These are phyloP conservation scores for Anneissia japonica DNA, from an alignment of 35 echinoderm and acorn worm species.

Conservation along the genomic window DNA sequence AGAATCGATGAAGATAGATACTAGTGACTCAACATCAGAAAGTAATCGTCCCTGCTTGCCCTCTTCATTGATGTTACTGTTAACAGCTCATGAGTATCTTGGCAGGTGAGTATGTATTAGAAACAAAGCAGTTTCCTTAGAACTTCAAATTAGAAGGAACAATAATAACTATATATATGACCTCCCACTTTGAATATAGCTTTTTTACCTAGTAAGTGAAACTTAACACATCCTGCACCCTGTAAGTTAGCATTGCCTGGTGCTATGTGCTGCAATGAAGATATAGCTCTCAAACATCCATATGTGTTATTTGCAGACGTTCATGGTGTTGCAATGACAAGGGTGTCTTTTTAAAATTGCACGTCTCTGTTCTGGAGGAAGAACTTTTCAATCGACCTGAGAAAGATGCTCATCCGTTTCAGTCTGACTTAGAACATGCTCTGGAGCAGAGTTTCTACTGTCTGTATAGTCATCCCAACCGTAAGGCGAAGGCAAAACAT, in stretches of 20 bases:
- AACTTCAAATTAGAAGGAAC: background rate
- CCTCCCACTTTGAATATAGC: background rate
- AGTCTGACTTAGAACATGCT: slow-evolving; percentile 47
- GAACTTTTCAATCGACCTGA: slow-evolving; percentile 58
- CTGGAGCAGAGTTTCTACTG: slow-evolving; percentile 97
- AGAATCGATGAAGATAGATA: slow-evolving; percentile 34
- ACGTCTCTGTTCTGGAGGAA: slow-evolving; percentile 26
- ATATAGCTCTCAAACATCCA: too few relatives aligned
- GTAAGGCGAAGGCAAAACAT: slow-evolving; percentile 74
- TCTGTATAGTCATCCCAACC: slow-evolving; percentile 82
- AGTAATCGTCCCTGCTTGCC: slow-evolving; percentile 58
- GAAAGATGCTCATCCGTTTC: slow-evolving; percentile 62
- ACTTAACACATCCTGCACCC: background rate
- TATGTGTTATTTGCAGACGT: slow-evolving; percentile 41
- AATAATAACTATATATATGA: background rate
- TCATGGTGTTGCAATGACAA: slow-evolving; percentile 79
- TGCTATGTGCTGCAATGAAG: too few relatives aligned
- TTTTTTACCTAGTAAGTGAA: background rate
- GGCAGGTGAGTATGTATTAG: slow-evolving; percentile 49
- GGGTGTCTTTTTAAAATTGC: slow-evolving; percentile 61
- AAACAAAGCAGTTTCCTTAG: too few relatives aligned
- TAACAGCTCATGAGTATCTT: slow-evolving; percentile 87
- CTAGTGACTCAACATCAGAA: background rate
- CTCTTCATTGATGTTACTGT: slow-evolving; percentile 82
- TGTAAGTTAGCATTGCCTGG: background rate